These are phyloP conservation scores for Hestina assimilis DNA, from an alignment of 1,140 invertebrate species.

Conservation along the genomic window DNA sequence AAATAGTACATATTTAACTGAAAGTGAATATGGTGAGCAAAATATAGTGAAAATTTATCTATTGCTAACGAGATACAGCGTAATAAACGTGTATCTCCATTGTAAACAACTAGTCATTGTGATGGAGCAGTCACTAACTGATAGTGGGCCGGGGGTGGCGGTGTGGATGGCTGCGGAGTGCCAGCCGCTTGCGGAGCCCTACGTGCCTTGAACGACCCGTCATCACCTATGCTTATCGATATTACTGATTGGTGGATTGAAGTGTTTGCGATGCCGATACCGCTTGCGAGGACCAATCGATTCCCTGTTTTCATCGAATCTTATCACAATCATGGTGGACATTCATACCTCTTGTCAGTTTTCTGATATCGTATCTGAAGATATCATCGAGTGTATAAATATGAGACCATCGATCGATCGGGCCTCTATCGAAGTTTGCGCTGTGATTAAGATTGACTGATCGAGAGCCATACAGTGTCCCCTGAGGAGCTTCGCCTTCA, in stretches of 20 bases:
- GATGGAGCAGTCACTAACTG: constrained; percentile 49
- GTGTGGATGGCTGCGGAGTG: constrained; percentile 39
- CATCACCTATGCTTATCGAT: constrained; percentile 46
- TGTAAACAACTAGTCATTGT: constrained; percentile 63
- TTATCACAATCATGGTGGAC: constrained; percentile 75
- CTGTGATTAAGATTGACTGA: constrained; percentile 57
- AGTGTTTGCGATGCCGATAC: constrained; percentile 72
- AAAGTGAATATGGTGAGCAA: constrained; percentile 27
- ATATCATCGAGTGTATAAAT: constrained; percentile 77
- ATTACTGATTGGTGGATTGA: constrained; percentile 64
- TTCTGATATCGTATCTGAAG: constrained; percentile 72
- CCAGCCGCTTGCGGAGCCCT: constrained; percentile 30
- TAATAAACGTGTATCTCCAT: constrained; percentile 68
- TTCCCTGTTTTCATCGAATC: constrained; percentile 58
- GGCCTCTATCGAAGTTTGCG: constrained; percentile 69
- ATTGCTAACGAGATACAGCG: constrained; percentile 62
- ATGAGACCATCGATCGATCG: constrained; percentile 75
- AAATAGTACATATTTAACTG: constrained; percentile 9
- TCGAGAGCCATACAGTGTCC: constrained; percentile 25
- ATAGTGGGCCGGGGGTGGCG: constrained; percentile 46
- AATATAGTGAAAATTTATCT: constrained; percentile 61
- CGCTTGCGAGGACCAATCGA: constrained; percentile 64
- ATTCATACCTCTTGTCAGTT: constrained; percentile 63
- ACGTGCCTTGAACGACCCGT: constrained; percentile 22
- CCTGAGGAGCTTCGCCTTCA: constrained; percentile 13